These are phyloP conservation scores for Sylvilagus floridanus DNA, from an alignment of 2,797 vertebrate species.

Conservation along the genomic window DNA sequence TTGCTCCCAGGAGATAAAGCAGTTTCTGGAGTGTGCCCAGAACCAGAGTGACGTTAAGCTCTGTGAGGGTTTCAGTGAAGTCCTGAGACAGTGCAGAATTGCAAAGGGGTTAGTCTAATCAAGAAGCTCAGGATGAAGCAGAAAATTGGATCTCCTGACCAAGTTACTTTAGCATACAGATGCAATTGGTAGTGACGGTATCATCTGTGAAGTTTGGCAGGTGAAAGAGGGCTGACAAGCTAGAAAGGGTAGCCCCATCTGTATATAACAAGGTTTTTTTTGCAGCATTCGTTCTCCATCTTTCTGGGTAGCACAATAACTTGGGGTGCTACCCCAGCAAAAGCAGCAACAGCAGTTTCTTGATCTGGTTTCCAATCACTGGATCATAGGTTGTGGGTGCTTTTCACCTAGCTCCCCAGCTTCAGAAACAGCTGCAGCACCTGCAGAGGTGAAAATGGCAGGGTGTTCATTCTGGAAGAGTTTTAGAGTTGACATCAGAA, in stretches of 20 bases:
- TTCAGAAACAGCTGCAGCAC: neutral
- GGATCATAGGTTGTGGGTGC: neutral
- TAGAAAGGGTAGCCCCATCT: neutral
- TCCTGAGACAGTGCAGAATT: neutral
- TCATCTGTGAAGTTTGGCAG: neutral
- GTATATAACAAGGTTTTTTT: neutral
- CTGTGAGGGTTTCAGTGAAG: neutral
- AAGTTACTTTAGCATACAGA: neutral
- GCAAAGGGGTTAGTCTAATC: neutral
- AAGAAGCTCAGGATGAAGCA: neutral
- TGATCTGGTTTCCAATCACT: neutral
- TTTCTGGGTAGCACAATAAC: neutral
- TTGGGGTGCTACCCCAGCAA: neutral
- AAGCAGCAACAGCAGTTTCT: neutral
- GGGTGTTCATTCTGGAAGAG: conserved; percentile 25
- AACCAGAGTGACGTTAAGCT: neutral
- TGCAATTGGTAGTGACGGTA: neutral
- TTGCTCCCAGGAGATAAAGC: neutral
- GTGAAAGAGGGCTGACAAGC: neutral
- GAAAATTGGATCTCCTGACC: neutral
- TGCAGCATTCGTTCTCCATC: neutral
- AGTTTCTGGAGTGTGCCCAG: neutral
- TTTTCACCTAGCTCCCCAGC: neutral
- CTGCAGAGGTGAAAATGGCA: neutral
- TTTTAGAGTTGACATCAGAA: neutral